Percentiles rank a stretch among this genome's conserved stretches.
These are phyloP conservation scores for Fistularia tabacaria DNA, from an alignment of 2,797 vertebrate species.

Conservation along the genomic window DNA sequence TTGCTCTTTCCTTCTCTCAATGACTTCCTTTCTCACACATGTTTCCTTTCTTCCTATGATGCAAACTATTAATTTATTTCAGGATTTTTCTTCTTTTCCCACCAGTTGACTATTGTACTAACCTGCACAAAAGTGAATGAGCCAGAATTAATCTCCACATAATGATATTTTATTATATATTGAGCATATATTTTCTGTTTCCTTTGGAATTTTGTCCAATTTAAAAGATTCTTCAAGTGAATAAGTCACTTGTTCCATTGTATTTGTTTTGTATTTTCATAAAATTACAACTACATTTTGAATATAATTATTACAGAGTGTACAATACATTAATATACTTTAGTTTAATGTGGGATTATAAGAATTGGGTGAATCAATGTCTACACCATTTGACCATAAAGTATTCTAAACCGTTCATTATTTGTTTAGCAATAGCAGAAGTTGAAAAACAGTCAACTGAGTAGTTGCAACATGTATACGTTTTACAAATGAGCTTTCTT, in stretches of 20 bases:
- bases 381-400: too few relatives aligned
- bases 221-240: slow-evolving; percentile 72
- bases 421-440: not conserved
- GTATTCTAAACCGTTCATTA: too few relatives aligned
- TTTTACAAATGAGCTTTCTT: slow-evolving; percentile 7
- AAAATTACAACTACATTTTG: too few relatives aligned
- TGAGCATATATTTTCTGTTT: slow-evolving; percentile 67
- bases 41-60: slow-evolving; percentile 11
- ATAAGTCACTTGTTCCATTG: slow-evolving; percentile 29
- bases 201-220: slow-evolving; percentile 72
- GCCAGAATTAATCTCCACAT: slow-evolving; percentile 76
- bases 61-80: slow-evolving; percentile 30
- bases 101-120: slow-evolving; percentile 65
- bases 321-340: too few relatives aligned
- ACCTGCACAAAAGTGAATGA: slow-evolving; percentile 78
- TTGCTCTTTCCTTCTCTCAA: too few relatives aligned
- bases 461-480: not conserved
- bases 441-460: not conserved
- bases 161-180: slow-evolving; percentile 79
- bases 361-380: too few relatives aligned
- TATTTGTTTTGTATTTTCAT: too few relatives aligned
- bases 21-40: not conserved
- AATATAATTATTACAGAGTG: too few relatives aligned
- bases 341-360: too few relatives aligned
- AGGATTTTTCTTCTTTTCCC: slow-evolving; percentile 48